Conservation (phyloP, 2,113 vertebrate species). For the Micromys minutus region DNA sequence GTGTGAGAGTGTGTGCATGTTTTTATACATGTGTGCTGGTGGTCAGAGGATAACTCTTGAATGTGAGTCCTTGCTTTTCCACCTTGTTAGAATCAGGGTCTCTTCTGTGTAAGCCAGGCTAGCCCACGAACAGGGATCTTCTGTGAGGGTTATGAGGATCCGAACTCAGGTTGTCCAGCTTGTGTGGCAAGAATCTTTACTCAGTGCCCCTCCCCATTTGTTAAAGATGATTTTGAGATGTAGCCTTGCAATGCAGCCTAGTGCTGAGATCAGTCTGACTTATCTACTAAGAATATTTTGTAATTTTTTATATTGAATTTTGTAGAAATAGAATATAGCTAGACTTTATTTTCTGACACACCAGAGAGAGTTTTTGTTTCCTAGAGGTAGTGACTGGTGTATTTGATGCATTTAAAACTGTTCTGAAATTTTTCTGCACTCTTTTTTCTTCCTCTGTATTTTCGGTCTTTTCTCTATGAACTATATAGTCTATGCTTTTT, state of each 20-base stretch:
- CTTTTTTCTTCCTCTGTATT: neutral
- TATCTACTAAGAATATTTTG: neutral
- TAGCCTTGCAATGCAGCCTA: neutral
- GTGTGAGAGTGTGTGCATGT: no score
- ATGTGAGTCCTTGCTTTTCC: no score
- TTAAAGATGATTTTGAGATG: neutral
- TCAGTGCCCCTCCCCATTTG: no score
- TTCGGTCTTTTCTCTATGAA: neutral
- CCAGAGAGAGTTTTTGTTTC: neutral
- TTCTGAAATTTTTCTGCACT: slow-evolving; percentile 11
- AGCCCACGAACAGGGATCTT: neutral
- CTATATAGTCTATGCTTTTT: neutral
- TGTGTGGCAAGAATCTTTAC: neutral
- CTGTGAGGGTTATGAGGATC: neutral
- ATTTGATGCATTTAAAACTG: neutral
- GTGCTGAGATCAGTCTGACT: neutral
- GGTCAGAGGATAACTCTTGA: neutral
- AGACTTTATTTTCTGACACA: neutral
- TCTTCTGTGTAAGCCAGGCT: neutral
- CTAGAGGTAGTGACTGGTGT: neutral
- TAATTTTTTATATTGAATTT: neutral
- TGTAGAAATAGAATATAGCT: neutral
- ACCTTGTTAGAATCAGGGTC: neutral
- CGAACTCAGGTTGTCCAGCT: neutral
- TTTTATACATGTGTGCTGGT: neutral